Base-by-base conservation (phyloP, 1,140 invertebrate genomes). In the Neomicropteryx cornuta region DNA sequence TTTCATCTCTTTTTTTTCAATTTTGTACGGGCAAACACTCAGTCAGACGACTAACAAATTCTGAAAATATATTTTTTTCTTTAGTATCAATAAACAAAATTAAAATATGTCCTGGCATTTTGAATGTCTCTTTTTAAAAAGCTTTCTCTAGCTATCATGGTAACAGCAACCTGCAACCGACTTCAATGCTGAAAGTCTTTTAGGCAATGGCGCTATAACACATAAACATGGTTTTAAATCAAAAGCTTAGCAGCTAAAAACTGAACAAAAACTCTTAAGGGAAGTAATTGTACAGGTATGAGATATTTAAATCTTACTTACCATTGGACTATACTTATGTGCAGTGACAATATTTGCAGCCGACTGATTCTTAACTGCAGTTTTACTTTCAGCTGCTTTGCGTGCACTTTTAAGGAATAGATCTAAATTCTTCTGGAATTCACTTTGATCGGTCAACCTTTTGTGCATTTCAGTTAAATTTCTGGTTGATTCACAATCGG, bases 391-490 rank as follows among this genome's bases (percentile, higher is more conserved):
- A 5, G 62, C 57, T 48, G 62, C 45, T 48, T 55, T 52, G 27
- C 65, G 49, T 2, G 60, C 60, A 18, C 52, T 55, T 42, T 67
- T 68, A 18, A 68, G 44, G 27, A 63, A 62, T 24, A 51, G 33
- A 50, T 68, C 66, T 34, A 68, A 44, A 47, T 61, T 64, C 31
- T 55, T 50, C 43, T 67, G 58, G 42, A 68, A 68, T 33, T 66
- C 61, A 28, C 44, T 39, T 39, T 60, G 54, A 36, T 63, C 55
- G n/a, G 56, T 51, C 30, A 67, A 46, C 48, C 67, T 68, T 31
- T 59, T 52, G 32, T 67, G 66, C 66, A 68, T 68, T 55, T 60
- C 63, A 8, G 61, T 62, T 41, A 68, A 51, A 49, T 68, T 68
- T 46, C 58, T 66, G 8, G 62, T 66, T 30, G 58, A 57, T 46